Base-by-base conservation (phyloP, 2,797 vertebrate species). In the Melanotaenia maccullochi region DNA sequence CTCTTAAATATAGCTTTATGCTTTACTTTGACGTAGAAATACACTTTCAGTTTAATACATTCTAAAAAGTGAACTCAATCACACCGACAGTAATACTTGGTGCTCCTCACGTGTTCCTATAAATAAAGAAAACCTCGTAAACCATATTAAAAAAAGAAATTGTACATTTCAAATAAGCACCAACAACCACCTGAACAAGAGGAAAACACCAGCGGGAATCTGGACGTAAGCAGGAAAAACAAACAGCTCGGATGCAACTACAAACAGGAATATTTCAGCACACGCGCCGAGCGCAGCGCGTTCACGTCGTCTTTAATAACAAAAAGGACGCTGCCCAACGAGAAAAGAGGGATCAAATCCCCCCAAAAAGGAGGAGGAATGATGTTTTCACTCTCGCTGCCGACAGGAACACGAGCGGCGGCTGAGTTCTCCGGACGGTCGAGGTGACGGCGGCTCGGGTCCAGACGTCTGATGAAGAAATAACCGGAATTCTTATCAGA, bases 1-100 rank as follows among this genome's bases (percentile, higher is more conserved):
- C 1, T 75, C n/a, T 65, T 71, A 60, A 68, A 71, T 61, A 78
- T 11, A 62, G 68, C 30, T 64, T 56, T 4, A 9, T 16, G 63
- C 65, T 65, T 67, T 44, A 42, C 57, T 70, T 44, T 51, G 4
- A 54, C 69, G 30, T 49, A 72, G 30, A 72, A 59, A 58, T 44
- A 9, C 55, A 38, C 40, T 11, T 73, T 51, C 6, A 35, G 33
- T n/a, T 63, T 22, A 40, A 57, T 49, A 79, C 73, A 82, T 71
- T 81, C 65, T 44, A 44, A 40, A 30, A 68, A 55, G 56, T 9
- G 0, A 42, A 33, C 36, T 64, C 57, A 33, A 66, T 60, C 33
- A 56, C 38, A 66, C 60, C 63, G 11, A 63, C 36, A 9, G 9
- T 25, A 49, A 63, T 13, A 63, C 42, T 32, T 30, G 14, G 13